Conservation (phyloP, 2,888 invertebrate species). For the Lagria hirta region DNA sequence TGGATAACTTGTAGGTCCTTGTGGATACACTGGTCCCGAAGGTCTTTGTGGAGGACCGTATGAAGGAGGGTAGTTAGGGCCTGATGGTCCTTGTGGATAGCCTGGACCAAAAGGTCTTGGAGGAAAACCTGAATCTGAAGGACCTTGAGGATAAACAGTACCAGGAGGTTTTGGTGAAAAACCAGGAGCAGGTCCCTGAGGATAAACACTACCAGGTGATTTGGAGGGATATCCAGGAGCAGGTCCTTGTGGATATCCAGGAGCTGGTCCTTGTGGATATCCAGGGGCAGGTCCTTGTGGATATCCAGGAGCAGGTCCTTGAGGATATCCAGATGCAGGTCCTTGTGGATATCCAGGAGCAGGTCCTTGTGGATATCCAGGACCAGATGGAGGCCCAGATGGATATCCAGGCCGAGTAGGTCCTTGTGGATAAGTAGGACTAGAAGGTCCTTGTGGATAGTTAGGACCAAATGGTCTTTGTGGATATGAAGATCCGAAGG, state of each 20-base stretch:
- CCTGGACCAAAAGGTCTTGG: conserved; percentile 31
- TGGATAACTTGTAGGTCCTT: conserved; percentile 41
- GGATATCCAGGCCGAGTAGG: conserved; percentile 34
- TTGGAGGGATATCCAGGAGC: conserved; percentile 43
- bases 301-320: conserved; percentile 25
- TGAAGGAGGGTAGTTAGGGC: conserved; percentile 24
- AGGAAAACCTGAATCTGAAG: conserved; percentile 36
- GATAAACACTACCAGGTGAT: too few relatives aligned
- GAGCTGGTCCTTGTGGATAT: conserved; percentile 38
- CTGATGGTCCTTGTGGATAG: conserved; percentile 34
- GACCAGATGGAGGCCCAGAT: conserved; percentile 32
- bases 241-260: conserved; percentile 33
- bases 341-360: conserved; percentile 36
- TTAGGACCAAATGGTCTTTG: too few relatives aligned
- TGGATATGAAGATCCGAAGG: conserved; percentile 25
- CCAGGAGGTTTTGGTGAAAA: conserved; percentile 6
- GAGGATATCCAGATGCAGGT: conserved; percentile 32
- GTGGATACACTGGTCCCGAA: conserved; percentile 18
- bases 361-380: conserved; percentile 35
- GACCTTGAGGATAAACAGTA: conserved; percentile 26
- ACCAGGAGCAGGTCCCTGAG: conserved; percentile 36
- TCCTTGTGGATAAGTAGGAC: conserved; percentile 17
- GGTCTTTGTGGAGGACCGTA: conserved; percentile 37
- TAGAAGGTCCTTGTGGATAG: conserved; percentile 27
- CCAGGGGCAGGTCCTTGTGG: conserved; percentile 33